Evolutionary conservation across 1,140 invertebrate genomes (phyloP).

Genomic region (Zophobas morio): DNA sequence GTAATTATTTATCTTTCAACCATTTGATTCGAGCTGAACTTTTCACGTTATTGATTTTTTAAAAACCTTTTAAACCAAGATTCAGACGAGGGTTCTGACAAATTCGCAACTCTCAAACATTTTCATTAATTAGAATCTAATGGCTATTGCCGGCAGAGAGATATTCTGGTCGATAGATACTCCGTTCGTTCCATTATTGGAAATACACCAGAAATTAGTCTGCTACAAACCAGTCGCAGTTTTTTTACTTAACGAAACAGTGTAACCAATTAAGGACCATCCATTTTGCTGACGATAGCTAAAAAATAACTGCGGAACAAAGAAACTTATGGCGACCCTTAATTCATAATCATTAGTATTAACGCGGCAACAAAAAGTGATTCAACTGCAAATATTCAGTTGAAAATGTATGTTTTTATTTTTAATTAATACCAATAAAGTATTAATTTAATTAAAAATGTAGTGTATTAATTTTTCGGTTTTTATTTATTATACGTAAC

Average conservation of each 20-base stretch:
- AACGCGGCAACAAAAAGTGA: too few species aligned
- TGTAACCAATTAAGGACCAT: slow-evolving; percentile 26
- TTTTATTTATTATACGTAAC: too few species aligned
- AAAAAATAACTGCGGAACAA: slow-evolving; percentile 18
- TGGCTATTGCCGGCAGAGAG: slow-evolving; percentile 23
- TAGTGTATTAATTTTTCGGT: too few species aligned
- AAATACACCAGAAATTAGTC: slow-evolving; percentile 18
- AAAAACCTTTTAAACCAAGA: slow-evolving; percentile 26
- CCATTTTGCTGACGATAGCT: slow-evolving; percentile 4
- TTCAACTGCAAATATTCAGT: too few species aligned
- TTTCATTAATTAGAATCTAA: slow-evolving; percentile 38
- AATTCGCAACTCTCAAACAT: slow-evolving; percentile 34
- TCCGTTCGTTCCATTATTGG: slow-evolving; percentile 20
- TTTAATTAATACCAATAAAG: too few species aligned
- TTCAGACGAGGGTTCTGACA: slow-evolving; percentile 22
- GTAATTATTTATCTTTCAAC: background rate
- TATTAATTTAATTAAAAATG: too few species aligned
- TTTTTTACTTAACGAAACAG: slow-evolving; percentile 30
- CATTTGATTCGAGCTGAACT: background rate
- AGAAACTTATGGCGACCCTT: slow-evolving; percentile 2
- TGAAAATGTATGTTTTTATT: too few species aligned
- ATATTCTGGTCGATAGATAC: slow-evolving; percentile 15
- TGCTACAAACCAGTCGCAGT: background rate
- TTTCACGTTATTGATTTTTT: slow-evolving; percentile 16
- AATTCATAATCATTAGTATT: background rate